Evolutionary conservation across 2,113 vertebrate genomes (phyloP).

Genomic region (Tretioscincus oriximinensis): DNA sequence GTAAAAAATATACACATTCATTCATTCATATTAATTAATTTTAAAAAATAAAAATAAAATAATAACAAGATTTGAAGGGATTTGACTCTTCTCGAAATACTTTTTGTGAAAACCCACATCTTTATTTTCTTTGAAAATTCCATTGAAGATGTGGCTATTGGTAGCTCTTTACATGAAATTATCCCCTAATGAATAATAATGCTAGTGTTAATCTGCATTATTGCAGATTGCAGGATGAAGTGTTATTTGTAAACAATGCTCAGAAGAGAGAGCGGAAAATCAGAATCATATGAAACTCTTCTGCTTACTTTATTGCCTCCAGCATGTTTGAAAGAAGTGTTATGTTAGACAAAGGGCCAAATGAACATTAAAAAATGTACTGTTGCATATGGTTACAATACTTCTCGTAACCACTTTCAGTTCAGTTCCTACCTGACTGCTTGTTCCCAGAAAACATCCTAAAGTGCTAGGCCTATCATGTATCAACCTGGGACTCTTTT

Average conservation of each 20-base stretch:
- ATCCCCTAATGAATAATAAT: neutral
- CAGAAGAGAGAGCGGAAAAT: neutral
- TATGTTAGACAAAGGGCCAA: neutral
- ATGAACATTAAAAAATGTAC: neutral
- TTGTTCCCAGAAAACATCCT: neutral
- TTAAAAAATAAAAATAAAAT: neutral
- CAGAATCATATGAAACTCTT: neutral
- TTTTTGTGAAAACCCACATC: no score
- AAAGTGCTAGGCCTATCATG: neutral
- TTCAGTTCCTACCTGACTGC: neutral
- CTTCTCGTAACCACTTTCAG: neutral
- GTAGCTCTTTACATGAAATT: no score
- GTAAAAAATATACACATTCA: no score
- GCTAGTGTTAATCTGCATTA: neutral
- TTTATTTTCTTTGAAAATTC: no score
- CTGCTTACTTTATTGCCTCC: neutral
- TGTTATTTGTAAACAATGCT: neutral
- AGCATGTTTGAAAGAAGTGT: neutral
- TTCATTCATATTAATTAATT: no score
- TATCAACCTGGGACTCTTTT: constrained; percentile 9
- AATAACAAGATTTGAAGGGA: neutral
- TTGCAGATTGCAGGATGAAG: neutral
- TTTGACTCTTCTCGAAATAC: no score
- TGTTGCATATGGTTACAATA: neutral
- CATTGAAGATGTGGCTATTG: no score